These are phyloP conservation scores for Calycopis cecrops DNA, from an alignment of 1,140 invertebrate species.

Conservation along the genomic window DNA sequence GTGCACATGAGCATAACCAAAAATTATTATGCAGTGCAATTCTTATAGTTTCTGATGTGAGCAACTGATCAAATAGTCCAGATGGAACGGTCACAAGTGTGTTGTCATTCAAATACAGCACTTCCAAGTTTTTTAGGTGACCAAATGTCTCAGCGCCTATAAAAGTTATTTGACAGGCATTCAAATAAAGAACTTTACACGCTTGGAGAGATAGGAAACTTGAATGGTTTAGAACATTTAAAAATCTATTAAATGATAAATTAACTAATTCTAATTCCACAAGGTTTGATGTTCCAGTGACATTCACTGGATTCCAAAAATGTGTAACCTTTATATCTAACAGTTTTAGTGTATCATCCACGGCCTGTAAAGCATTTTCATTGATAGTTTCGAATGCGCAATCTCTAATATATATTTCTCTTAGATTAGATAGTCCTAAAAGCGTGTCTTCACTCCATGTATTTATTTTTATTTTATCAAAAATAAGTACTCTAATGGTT, in stretches of 20 bases:
- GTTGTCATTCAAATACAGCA: constrained; percentile 55
- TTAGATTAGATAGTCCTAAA: constrained; percentile 42
- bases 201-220: constrained; percentile 41
- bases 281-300: constrained; percentile 42
- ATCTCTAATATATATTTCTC: constrained; percentile 38
- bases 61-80: constrained; percentile 41
- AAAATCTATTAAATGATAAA: constrained; percentile 50
- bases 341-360: constrained; percentile 39
- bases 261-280: constrained; percentile 35
- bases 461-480: constrained; percentile 38
- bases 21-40: constrained; percentile 51
- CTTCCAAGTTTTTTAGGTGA: constrained; percentile 40
- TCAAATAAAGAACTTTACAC: constrained; percentile 49
- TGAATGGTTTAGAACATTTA: constrained; percentile 30
- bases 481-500: constrained; percentile 32
- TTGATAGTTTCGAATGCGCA: constrained; percentile 33
- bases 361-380: constrained; percentile 34
- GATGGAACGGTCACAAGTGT: constrained; percentile 37
- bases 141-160: constrained; percentile 55
- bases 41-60: constrained; percentile 28
- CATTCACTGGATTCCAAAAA: constrained; percentile 44
- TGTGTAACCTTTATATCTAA: constrained; percentile 40
- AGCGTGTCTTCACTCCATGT: constrained; percentile 38
- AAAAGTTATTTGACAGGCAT: constrained; percentile 45
- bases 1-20: constrained; percentile 50